Percentiles rank a stretch among this genome's conserved stretches.
These are phyloP conservation scores for Solenopsis fugax DNA, from an alignment of 1,140 invertebrate genomes.

Conservation along the genomic window DNA sequence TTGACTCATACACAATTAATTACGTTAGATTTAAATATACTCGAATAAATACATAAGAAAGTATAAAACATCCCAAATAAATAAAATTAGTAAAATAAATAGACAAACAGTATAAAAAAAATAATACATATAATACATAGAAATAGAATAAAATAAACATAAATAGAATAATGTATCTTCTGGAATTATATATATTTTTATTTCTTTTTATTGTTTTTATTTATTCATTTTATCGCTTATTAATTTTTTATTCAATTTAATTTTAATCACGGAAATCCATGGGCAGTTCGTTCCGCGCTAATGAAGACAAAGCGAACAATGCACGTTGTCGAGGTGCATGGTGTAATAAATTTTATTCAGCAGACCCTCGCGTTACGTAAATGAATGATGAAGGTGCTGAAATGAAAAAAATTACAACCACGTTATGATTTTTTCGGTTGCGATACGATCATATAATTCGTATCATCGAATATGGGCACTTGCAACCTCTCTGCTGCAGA, in stretches of 20 bases:
- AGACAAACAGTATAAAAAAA: no score
- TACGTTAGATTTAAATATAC: background rate
- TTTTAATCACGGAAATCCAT: background rate
- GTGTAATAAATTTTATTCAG: conserved; percentile 33
- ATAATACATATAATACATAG: no score
- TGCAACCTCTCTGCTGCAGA: background rate
- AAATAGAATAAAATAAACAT: no score
- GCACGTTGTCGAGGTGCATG: background rate
- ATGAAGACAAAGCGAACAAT: conserved; percentile 35
- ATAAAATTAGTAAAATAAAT: background rate
- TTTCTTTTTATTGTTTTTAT: background rate
- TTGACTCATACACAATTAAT: background rate
- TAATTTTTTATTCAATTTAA: background rate
- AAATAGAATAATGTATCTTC: no score
- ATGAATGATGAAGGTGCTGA: conserved; percentile 33
- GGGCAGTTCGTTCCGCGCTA: background rate
- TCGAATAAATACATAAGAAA: background rate
- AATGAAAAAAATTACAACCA: conserved; percentile 31
- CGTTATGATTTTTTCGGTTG: conserved; percentile 10
- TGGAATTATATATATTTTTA: background rate
- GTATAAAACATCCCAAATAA: background rate
- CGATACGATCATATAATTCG: conserved; percentile 31
- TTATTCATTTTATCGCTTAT: background rate
- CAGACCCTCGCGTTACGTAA: conserved; percentile 29
- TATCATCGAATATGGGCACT: background rate